These are phyloP conservation scores for Lytechinus variegatus DNA, from an alignment of 35 echinoderm and acorn worm genomes.

Conservation along the genomic window DNA sequence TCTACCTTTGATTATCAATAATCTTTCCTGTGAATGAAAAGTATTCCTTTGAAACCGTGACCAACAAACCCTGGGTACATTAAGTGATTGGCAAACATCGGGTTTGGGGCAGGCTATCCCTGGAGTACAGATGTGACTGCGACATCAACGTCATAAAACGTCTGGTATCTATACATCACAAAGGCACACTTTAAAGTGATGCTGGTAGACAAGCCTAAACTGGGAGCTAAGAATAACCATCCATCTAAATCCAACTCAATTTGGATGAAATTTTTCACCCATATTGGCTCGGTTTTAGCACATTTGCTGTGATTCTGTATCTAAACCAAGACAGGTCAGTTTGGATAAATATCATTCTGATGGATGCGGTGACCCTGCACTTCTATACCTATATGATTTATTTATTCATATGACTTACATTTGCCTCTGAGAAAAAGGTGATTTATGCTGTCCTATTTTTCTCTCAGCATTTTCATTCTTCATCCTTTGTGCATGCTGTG, in stretches of 20 bases:
- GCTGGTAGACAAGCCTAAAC: neutral
- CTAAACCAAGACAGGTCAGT: neutral
- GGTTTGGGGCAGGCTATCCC: neutral
- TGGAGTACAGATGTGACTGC: neutral
- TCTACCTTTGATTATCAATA: neutral
- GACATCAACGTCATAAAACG: neutral
- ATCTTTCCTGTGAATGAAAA: neutral
- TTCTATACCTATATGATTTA: neutral
- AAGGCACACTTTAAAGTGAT: neutral
- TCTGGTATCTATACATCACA: neutral
- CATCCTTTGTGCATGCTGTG: neutral
- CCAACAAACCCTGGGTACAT: neutral
- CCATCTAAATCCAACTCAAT: neutral
- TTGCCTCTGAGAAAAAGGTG: neutral
- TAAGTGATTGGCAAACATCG: neutral
- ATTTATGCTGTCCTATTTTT: neutral
- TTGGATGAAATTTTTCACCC: neutral
- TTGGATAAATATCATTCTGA: neutral
- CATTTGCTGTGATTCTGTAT: neutral
- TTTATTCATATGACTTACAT: neutral
- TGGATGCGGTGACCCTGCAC: neutral
- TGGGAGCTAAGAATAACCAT: neutral
- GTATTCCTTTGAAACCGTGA: neutral
- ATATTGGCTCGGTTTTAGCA: neutral
- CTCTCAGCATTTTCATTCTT: neutral